phyloP scores from a whole-genome alignment of 2,797 vertebrate species.

The Mycteria americana region DNA sequence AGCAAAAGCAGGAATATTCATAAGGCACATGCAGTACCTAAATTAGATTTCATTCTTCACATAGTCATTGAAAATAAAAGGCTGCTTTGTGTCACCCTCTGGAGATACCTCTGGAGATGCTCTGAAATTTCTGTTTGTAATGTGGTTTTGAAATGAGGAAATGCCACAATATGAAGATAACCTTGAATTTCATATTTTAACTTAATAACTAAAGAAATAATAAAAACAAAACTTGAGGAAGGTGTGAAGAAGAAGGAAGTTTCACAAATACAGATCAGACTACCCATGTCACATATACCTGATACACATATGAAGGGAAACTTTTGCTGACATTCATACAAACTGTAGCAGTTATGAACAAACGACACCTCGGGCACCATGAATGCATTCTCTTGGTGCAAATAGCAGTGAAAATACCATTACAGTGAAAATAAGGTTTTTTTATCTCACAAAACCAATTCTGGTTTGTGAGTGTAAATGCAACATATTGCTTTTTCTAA shows the following conservation, averaged over 20 bases:
- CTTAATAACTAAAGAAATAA: not conserved
- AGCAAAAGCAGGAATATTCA: not conserved
- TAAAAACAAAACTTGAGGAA: not conserved
- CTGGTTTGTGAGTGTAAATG: constrained; percentile 25
- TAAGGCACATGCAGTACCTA: not conserved
- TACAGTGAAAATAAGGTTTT: constrained; percentile 32
- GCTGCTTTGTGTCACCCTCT: not conserved
- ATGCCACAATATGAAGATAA: not conserved
- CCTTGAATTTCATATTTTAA: not conserved
- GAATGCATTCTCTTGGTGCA: not conserved
- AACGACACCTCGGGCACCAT: not conserved
- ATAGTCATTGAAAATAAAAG: not conserved
- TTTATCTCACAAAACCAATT: not conserved
- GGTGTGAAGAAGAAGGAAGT: not conserved
- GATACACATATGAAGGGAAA: not conserved
- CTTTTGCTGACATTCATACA: not conserved
- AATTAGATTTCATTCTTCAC: not conserved
- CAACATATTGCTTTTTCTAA: constrained; percentile 23
- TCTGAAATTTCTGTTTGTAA: not conserved
- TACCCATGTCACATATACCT: not conserved
- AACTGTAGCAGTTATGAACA: not conserved
- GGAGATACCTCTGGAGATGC: not conserved
- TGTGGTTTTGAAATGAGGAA: not conserved
- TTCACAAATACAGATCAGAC: not conserved
- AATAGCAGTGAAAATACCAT: not conserved